Base-by-base conservation (phyloP, 2,888 invertebrate species). In the Lycaena phlaeas region DNA sequence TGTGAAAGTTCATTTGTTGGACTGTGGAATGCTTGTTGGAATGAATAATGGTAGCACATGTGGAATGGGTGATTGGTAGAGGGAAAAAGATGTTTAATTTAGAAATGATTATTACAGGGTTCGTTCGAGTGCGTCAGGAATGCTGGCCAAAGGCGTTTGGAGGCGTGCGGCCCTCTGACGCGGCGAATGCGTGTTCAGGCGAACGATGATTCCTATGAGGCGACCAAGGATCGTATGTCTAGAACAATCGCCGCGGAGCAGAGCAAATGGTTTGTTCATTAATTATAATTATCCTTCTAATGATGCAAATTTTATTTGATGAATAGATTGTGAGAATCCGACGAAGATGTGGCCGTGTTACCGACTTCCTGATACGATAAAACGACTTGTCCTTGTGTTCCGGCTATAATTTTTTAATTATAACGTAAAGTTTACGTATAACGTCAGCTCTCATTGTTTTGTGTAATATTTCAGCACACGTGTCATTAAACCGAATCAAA, bases 131-230 rank as follows among this genome's bases (percentile, higher is more conserved):
- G 96, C 79, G 90, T 97, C 64, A 88, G 87, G 67, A 67, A 74
- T 57, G 79, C 75, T 47, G 79, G 68, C 56, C 65, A 70, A 53
- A 86, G 87, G 61, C 88, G 89, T 51, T 85, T 95, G 74, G 92
- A 93, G 78, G 90, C 91, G 59, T 89, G 96, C 81, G 97, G 97
- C 55, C 88, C 93, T 54, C 87, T 97, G 79, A 91, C 92, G 59
- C 89, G 92, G 71, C 93, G 94, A 72, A 93, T 97, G 89, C 91
- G 95, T 52, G 92, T 97, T 57, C 94, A 93, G 71, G 97, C 97
- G 61, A 97, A 95, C 65, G 97, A 97, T 67, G 97, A 97, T 87
- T 94, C 96, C 45, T 97, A 97, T 84, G 95, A 95, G 81, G 91
- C 92, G 59, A 97, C 97, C 54, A 89, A 92, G 79, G 91, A 93